These are phyloP conservation scores for Gnatocerus cornutus DNA, from an alignment of 2,888 invertebrate genomes.

Conservation along the genomic window DNA sequence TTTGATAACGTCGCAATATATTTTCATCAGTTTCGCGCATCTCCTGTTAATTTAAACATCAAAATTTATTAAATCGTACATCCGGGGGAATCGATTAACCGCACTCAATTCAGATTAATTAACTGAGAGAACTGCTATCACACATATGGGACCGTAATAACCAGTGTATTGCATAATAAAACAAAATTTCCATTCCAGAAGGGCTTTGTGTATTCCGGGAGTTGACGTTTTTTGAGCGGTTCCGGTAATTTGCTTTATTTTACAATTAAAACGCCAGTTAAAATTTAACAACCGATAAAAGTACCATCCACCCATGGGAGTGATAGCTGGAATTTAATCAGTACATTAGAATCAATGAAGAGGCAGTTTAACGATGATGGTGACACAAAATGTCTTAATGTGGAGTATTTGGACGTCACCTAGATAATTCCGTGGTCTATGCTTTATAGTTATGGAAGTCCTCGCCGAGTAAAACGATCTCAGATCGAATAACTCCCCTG, in stretches of 20 bases:
- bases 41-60: constrained; percentile 30
- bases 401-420: constrained; percentile 22
- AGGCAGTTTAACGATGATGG: constrained; percentile 15
- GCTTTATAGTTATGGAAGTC: constrained; percentile 20
- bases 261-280: constrained; percentile 25
- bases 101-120: constrained; percentile 38
- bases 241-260: constrained; percentile 22
- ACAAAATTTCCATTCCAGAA: constrained; percentile 30
- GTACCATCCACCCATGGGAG: constrained; percentile 1
- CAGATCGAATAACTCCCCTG: constrained; percentile 40
- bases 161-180: constrained; percentile 34
- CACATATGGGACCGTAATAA: constrained; percentile 39
- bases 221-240: constrained; percentile 19
- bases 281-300: constrained; percentile 32
- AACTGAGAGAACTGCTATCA: constrained; percentile 37
- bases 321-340: not conserved
- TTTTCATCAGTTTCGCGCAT: constrained; percentile 13
- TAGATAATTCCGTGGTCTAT: constrained; percentile 35
- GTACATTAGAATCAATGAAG: not conserved
- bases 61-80: constrained; percentile 29
- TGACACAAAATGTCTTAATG: constrained; percentile 23
- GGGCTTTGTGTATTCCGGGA: constrained; percentile 8
- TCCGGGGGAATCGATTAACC: constrained; percentile 33
- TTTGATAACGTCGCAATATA: not conserved
- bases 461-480: constrained; percentile 12